Conservation (phyloP, 2,113 vertebrate genomes). For the Chitala chitala region DNA sequence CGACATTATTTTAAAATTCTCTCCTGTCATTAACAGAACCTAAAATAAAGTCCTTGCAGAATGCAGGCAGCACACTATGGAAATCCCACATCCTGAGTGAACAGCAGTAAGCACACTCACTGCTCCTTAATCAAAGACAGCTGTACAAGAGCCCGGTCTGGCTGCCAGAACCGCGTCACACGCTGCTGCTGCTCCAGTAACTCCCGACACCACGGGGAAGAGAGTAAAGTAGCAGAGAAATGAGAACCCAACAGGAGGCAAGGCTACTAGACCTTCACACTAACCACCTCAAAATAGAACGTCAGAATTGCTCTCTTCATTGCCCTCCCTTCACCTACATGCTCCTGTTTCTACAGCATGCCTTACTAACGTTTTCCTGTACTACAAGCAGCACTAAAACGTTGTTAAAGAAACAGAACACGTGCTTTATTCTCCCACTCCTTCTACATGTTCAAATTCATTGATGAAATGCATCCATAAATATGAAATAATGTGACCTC, state of each 20-base stretch:
- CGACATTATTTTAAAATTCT: too few species aligned
- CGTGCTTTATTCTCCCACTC: background rate
- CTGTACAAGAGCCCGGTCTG: background rate
- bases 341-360: too few species aligned
- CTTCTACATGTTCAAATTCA: too few species aligned
- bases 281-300: background rate
- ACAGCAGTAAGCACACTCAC: background rate
- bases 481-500: too few species aligned
- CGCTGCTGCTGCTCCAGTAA: background rate
- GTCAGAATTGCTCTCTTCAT: background rate
- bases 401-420: background rate
- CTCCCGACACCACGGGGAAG: background rate
- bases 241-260: background rate
- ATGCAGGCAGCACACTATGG: too few species aligned
- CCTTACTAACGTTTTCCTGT: too few species aligned
- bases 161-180: background rate
- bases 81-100: too few species aligned
- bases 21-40: too few species aligned
- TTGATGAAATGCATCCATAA: too few species aligned
- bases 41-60: too few species aligned
- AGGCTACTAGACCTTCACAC: background rate
- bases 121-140: constrained; percentile 3
- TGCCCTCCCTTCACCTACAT: background rate
- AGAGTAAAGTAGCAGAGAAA: background rate
- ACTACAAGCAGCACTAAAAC: background rate